Evolutionary conservation across 1,140 invertebrate species (phyloP).

Genomic region (Rhagoletis pomonella): DNA sequence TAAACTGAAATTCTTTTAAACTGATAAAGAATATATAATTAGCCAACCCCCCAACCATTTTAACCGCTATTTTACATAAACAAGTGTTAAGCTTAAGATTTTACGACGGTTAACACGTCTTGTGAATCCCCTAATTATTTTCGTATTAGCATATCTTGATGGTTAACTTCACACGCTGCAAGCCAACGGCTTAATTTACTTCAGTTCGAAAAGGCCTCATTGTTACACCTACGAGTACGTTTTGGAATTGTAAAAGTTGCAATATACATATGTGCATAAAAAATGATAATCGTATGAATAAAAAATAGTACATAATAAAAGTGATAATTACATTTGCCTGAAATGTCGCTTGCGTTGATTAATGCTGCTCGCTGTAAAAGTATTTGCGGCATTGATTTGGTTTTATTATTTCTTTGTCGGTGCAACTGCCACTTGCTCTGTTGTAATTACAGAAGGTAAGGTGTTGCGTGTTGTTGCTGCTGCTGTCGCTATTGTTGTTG

Average conservation of each 20-base stretch:
- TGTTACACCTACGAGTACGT: too few species aligned
- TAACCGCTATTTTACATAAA: too few species aligned
- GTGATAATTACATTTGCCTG: not conserved
- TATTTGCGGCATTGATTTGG: not conserved
- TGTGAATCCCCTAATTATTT: too few species aligned
- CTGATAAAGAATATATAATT: too few species aligned
- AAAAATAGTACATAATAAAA: not conserved
- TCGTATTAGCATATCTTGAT: not conserved
- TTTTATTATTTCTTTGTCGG: not conserved
- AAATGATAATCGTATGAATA: not conserved
- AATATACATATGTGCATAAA: not conserved
- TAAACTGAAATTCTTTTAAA: too few species aligned
- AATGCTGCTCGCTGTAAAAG: constrained; percentile 1
- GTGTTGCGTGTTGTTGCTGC: not conserved
- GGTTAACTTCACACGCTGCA: not conserved
- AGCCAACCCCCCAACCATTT: too few species aligned
- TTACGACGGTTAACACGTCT: too few species aligned
- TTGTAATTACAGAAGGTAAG: not conserved
- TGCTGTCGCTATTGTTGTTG: not conserved
- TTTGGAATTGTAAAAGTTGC: not conserved
- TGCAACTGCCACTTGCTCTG: constrained; percentile 7
- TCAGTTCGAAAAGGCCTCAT: too few species aligned
- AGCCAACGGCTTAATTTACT: not conserved
- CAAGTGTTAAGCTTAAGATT: too few species aligned
- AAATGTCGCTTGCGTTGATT: not conserved